Evolutionary conservation across 1,140 invertebrate genomes (phyloP).

Genomic region (Carposina sasakii): DNA sequence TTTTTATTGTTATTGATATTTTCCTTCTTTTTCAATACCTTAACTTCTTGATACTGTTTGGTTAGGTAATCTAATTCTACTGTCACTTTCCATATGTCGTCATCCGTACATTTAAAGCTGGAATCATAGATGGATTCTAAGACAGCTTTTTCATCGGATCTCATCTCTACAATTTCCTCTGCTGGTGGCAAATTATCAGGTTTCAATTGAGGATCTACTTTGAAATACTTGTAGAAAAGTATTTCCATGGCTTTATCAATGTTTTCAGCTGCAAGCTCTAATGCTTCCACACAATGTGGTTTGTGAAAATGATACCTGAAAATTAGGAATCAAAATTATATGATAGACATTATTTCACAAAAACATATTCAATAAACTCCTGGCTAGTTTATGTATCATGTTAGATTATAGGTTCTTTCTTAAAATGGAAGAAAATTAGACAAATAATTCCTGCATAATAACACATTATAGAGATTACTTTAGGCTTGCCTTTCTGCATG

Average conservation of each 20-base stretch:
- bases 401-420: too few species aligned
- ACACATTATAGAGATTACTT: too few species aligned
- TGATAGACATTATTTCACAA: too few species aligned
- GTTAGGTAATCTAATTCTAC: conserved; percentile 79
- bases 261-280: conserved; percentile 76
- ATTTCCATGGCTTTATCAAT: conserved; percentile 79
- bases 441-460: too few species aligned
- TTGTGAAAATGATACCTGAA: conserved; percentile 80
- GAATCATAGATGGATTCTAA: conserved; percentile 83
- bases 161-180: conserved; percentile 75
- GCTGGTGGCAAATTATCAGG: conserved; percentile 54
- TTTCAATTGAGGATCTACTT: conserved; percentile 57
- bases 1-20: conserved; percentile 68
- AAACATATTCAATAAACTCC: too few species aligned
- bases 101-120: conserved; percentile 78
- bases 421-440: too few species aligned
- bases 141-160: conserved; percentile 79
- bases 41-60: conserved; percentile 72
- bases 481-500: too few species aligned
- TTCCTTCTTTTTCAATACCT: conserved; percentile 51
- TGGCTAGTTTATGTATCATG: too few species aligned
- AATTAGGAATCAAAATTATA: conserved; percentile 24
- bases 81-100: conserved; percentile 78
- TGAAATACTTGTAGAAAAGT: conserved; percentile 80
- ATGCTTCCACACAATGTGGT: conserved; percentile 81